Base-by-base conservation (phyloP, 2,888 invertebrate genomes). In the Dorcus hopei region DNA sequence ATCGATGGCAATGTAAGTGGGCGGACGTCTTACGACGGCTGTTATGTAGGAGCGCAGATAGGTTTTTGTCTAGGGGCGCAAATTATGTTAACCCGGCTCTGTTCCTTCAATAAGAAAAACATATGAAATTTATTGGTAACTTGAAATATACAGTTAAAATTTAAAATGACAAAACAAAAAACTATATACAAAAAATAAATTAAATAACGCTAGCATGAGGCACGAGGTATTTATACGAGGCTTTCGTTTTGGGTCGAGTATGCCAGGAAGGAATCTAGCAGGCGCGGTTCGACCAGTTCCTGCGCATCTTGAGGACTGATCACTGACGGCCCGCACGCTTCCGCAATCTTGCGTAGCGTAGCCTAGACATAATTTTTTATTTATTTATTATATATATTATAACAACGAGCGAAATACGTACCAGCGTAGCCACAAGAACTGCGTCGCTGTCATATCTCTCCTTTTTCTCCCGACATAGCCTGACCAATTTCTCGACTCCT, bases 221-320 rank as follows among this genome's bases (percentile, higher is more conserved):
- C 19, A 16, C 23, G 23, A 16, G 47, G 23, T 47, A 47, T 47
- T 23, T 77, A 91, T 43, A 91, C 91, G 74, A 90, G 90, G 74
- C 91, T 91, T 76, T 91, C 91, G 74, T 89, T 88, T 67, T 88
- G 87, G 26, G 89, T 86, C 0, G 91, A 90, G 76, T 90, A 91
- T 40, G 89, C 81, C 75, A 91, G 84, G 65, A 91, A 87, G 0
- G 91, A 90, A 72, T 92, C 91, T 79, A 91, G 84, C 9, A 91
- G 79, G 70, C 88, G 85, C 1, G 91, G 90, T 72, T 86, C 83
- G 55, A 92, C 85, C 75, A 92, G 82, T 68, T 91, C 90, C 57
- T 87, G 85, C 3, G 88, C 85, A 68, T 91, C 88, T 65, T 85
- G 75, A 58, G 79, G 74, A 64, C 79, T 77, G 52, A 83, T 78